Evolutionary conservation across 2,797 vertebrate species (phyloP).

Genomic region (Sebastes matsubarae): DNA sequence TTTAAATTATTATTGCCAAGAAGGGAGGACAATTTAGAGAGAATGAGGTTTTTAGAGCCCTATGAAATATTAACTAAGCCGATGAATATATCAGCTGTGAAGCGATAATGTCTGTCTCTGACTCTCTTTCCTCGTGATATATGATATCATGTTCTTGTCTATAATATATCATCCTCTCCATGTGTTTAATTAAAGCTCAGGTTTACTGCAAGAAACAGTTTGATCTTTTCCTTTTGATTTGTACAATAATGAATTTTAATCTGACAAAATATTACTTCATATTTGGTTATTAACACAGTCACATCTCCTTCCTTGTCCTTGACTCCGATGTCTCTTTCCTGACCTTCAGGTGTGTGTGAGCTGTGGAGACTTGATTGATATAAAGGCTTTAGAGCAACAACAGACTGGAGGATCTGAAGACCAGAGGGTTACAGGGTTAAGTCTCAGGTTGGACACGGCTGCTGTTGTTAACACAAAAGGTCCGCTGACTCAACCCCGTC

Average conservation of each 20-base stretch:
- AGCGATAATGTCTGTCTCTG: conserved; percentile 55
- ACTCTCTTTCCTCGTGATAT: conserved; percentile 52
- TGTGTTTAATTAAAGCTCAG: conserved; percentile 40
- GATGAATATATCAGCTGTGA: conserved; percentile 73
- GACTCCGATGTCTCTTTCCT: conserved; percentile 21
- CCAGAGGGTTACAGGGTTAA: conserved; percentile 18
- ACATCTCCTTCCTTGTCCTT: background rate
- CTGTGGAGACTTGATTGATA: conserved; percentile 27
- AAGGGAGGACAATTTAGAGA: conserved; percentile 72
- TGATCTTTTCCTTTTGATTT: background rate
- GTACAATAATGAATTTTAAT: background rate
- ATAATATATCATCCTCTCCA: conserved; percentile 7
- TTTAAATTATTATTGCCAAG: conserved; percentile 75
- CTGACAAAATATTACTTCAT: conserved; percentile 3
- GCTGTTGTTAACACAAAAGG: conserved; percentile 26
- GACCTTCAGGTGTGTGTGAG: conserved; percentile 49
- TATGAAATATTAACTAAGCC: conserved; percentile 78
- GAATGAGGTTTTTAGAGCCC: conserved; percentile 75
- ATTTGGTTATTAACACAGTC: background rate
- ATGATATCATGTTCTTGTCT: conserved; percentile 45
- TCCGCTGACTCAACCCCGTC: conserved; percentile 10
- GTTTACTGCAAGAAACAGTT: conserved; percentile 3
- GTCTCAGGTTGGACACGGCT: conserved; percentile 34
- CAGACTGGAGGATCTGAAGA: conserved; percentile 10
- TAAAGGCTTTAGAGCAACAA: conserved; percentile 21